phyloP scores from a whole-genome alignment of 1,140 invertebrate species.

The Cherax destructor region DNA sequence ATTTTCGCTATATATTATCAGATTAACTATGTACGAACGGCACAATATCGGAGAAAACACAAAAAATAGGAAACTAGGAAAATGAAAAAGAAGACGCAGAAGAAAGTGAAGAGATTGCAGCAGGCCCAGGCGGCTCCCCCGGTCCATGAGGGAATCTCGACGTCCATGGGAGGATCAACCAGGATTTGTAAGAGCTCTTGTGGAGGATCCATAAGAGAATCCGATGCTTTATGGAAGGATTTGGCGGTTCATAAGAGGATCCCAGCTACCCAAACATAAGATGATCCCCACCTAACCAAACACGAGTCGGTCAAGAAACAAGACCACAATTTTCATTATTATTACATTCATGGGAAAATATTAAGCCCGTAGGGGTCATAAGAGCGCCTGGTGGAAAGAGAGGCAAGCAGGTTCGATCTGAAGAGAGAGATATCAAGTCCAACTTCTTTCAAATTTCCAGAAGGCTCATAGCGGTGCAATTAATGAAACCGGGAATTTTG shows the following conservation, averaged over 20 bases:
- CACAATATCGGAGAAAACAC: too few species aligned
- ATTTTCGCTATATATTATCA: too few species aligned
- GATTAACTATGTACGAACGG: too few species aligned
- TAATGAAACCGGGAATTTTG: too few species aligned
- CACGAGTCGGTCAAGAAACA: conserved; percentile 4
- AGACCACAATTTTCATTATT: conserved; percentile 8
- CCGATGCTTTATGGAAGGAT: conserved; percentile 61
- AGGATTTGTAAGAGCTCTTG: conserved; percentile 55
- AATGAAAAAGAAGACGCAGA: conserved; percentile 28
- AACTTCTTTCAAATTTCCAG: too few species aligned
- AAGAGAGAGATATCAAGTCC: too few species aligned
- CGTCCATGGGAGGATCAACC: conserved; percentile 48
- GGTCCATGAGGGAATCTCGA: conserved; percentile 48
- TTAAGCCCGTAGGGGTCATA: too few species aligned
- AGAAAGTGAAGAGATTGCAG: not conserved
- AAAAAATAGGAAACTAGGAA: not conserved
- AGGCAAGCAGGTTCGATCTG: too few species aligned
- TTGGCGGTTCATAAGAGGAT: conserved; percentile 61
- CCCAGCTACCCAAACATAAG: not conserved
- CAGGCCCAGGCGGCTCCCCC: not conserved
- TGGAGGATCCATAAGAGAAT: conserved; percentile 46
- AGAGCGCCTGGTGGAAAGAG: too few species aligned
- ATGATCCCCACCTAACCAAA: too few species aligned
- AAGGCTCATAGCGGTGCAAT: too few species aligned
- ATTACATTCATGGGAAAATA: too few species aligned